Percentiles rank a stretch among this genome's conserved stretches.
phyloP scores from a whole-genome alignment of 2,888 invertebrate species.

The Clanis bilineata region DNA sequence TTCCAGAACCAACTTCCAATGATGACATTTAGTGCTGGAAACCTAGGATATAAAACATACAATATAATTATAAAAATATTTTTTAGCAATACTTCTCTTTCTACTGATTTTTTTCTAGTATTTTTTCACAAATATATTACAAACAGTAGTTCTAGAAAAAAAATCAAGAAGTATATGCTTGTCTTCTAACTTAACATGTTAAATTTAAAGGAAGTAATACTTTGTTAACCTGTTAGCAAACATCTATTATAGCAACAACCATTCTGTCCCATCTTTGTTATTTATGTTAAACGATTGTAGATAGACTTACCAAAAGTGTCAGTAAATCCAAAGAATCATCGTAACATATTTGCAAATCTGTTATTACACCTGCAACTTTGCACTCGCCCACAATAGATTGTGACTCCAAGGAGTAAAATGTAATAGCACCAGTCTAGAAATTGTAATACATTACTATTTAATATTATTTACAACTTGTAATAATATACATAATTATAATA shows the following conservation, averaged over 20 bases:
- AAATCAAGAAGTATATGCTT: too few species aligned
- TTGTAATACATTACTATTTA: not conserved
- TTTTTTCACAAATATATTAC: too few species aligned
- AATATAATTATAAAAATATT: too few species aligned
- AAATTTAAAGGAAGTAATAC: too few species aligned
- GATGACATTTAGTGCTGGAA: conserved; percentile 83
- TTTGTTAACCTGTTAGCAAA: too few species aligned
- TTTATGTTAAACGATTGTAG: not conserved
- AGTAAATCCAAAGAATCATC: conserved; percentile 86
- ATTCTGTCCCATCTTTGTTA: too few species aligned
- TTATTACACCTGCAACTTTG: conserved; percentile 84
- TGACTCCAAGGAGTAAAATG: conserved; percentile 87
- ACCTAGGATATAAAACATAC: conserved; percentile 14
- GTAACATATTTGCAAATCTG: conserved; percentile 85
- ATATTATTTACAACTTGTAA: not conserved
- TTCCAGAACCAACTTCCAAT: conserved; percentile 92
- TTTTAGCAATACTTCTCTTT: too few species aligned
- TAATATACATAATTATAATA: too few species aligned
- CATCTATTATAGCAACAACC: not conserved
- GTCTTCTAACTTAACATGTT: too few species aligned
- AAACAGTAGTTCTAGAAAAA: too few species aligned
- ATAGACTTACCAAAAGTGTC: conserved; percentile 64
- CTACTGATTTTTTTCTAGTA: too few species aligned
- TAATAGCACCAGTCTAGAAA: conserved; percentile 81
- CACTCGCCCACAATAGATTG: conserved; percentile 86